These are phyloP conservation scores for Chelon auratus DNA, from an alignment of 2,797 vertebrate genomes.

Conservation along the genomic window DNA sequence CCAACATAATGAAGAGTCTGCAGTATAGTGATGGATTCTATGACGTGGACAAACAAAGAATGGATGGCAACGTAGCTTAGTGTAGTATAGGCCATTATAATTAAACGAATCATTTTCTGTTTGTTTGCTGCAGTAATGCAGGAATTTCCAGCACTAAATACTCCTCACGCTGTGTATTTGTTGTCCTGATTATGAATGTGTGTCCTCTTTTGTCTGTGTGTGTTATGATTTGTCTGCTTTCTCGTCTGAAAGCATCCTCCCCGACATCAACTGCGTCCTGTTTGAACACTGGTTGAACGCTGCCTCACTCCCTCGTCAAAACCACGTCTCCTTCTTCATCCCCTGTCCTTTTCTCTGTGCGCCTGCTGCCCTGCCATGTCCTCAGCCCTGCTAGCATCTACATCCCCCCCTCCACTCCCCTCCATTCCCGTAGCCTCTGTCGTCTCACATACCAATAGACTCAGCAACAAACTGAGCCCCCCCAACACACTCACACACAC, in stretches of 20 bases:
- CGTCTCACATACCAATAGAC: slow-evolving; percentile 77
- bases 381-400: slow-evolving; percentile 57
- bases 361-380: slow-evolving; percentile 59
- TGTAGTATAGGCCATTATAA: slow-evolving; percentile 33
- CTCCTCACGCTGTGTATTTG: neutral
- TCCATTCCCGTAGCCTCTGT: slow-evolving; percentile 56
- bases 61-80: slow-evolving; percentile 18
- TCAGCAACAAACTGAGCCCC: slow-evolving; percentile 31
- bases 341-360: slow-evolving; percentile 25
- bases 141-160: slow-evolving; percentile 18
- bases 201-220: neutral
- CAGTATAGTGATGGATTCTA: neutral
- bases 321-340: slow-evolving; percentile 27
- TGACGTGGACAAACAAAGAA: slow-evolving; percentile 33
- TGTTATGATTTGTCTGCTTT: slow-evolving; percentile 7
- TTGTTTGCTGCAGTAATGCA: slow-evolving; percentile 19
- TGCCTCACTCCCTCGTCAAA: neutral
- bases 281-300: slow-evolving; percentile 3
- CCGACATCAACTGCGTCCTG: slow-evolving; percentile 35
- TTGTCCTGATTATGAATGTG: slow-evolving; percentile 2
- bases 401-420: slow-evolving; percentile 25
- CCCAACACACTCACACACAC: slow-evolving; percentile 7
- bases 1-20: slow-evolving; percentile 1
- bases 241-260: slow-evolving; percentile 14
- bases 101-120: slow-evolving; percentile 21